These are phyloP conservation scores for Picathartes gymnocephalus DNA, from an alignment of 2,113 vertebrate species.

Conservation along the genomic window DNA sequence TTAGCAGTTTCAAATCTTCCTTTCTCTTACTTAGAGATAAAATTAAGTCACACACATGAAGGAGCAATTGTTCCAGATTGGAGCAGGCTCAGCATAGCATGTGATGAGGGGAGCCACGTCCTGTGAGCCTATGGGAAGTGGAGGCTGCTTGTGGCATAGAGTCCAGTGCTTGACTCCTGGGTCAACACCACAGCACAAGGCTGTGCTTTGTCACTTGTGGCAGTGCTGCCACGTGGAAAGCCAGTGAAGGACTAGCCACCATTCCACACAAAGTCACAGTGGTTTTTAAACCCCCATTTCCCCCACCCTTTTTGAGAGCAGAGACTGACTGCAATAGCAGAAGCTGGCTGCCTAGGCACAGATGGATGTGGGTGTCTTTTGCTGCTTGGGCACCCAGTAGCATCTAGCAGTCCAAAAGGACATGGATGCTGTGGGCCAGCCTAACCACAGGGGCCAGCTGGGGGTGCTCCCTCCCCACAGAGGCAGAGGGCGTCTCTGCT, in stretches of 20 bases:
- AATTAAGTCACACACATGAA: conserved; percentile 16
- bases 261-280: not conserved
- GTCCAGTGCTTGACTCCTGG: not conserved
- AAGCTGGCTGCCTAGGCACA: not conserved
- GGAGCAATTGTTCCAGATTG: not conserved
- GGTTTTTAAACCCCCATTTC: not conserved
- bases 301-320: not conserved
- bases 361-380: not conserved
- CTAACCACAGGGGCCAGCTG: not conserved
- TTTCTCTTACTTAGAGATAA: conserved; percentile 4
- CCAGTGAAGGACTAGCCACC: not conserved
- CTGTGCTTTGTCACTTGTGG: not conserved
- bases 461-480: not conserved
- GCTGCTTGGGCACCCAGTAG: not conserved
- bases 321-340: not conserved
- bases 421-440: rapidly evolving
- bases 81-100: not conserved
- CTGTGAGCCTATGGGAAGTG: not conserved
- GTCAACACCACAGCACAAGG: not conserved
- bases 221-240: not conserved
- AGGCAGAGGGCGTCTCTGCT: rapidly evolving
- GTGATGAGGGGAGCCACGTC: not conserved
- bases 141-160: not conserved
- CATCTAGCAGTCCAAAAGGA: not conserved
- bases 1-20: not conserved